Evolutionary conservation across 2,888 invertebrate genomes (phyloP).

Genomic region (Halocaridina rubra): DNA sequence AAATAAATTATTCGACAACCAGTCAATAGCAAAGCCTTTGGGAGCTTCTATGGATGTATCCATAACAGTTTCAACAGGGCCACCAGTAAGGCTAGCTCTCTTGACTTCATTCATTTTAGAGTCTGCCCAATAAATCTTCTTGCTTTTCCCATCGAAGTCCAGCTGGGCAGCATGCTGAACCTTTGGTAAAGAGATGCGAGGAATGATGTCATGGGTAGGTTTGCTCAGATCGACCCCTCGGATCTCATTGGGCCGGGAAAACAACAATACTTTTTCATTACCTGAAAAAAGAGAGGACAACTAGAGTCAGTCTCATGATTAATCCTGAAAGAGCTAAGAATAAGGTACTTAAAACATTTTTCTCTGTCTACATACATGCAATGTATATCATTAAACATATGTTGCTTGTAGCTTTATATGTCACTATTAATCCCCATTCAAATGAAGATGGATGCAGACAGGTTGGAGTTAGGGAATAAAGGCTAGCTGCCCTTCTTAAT

Average conservation of each 20-base stretch:
- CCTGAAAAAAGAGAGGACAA: conserved; percentile 71
- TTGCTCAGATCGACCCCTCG: conserved; percentile 80
- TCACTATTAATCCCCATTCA: too few relatives aligned
- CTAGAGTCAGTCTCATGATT: too few relatives aligned
- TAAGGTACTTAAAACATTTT: too few relatives aligned
- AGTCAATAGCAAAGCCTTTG: conserved; percentile 84
- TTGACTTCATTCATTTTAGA: conserved; percentile 79
- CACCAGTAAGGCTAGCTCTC: conserved; percentile 75
- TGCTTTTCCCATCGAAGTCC: conserved; percentile 77
- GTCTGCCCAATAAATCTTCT: conserved; percentile 83
- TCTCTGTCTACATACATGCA: too few relatives aligned
- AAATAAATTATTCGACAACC: conserved; percentile 82
- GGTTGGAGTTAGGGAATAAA: too few relatives aligned
- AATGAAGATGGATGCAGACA: too few relatives aligned
- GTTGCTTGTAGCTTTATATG: too few relatives aligned
- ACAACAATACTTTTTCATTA: conserved; percentile 83
- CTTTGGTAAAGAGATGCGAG: conserved; percentile 81
- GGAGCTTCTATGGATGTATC: conserved; percentile 72
- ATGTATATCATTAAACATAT: too few relatives aligned
- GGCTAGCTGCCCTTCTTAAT: too few relatives aligned
- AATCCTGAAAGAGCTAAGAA: too few relatives aligned
- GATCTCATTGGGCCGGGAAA: conserved; percentile 81
- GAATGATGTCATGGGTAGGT: conserved; percentile 56
- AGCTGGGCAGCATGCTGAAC: conserved; percentile 79
- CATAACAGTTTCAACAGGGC: conserved; percentile 78